Evolutionary conservation across 2,797 vertebrate genomes (phyloP).

Genomic region (Hypotaenidia philippensis): DNA sequence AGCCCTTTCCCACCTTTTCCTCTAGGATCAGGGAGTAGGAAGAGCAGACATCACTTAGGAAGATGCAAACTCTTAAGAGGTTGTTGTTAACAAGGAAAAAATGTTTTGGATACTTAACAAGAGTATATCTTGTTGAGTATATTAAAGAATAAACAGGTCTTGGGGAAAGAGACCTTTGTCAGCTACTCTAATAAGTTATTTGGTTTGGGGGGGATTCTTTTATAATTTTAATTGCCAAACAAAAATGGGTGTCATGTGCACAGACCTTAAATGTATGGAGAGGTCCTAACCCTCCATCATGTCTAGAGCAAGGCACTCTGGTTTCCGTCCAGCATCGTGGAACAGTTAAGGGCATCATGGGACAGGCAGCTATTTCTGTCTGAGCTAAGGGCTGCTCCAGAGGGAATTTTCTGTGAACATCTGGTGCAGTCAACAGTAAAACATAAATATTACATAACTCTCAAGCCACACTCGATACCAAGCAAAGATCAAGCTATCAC

Average conservation of each 20-base stretch:
- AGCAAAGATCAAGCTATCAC: not conserved
- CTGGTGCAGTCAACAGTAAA: slow-evolving; percentile 47
- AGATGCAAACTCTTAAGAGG: not conserved
- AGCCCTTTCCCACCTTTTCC: not conserved
- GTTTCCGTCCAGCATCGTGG: not conserved
- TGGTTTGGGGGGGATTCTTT: too few species aligned
- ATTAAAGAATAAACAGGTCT: not conserved
- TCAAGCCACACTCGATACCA: accelerated
- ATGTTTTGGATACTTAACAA: not conserved
- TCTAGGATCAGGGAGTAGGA: not conserved
- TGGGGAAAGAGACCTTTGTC: not conserved
- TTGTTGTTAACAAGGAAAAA: not conserved
- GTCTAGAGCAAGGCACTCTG: not conserved
- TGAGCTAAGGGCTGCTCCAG: slow-evolving; percentile 42
- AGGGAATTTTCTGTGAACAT: slow-evolving; percentile 48
- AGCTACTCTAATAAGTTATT: not conserved
- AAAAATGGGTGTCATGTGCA: accelerated
- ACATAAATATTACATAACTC: slow-evolving; percentile 58
- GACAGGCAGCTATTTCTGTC: slow-evolving; percentile 46
- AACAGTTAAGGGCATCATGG: not conserved
- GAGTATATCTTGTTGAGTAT: not conserved
- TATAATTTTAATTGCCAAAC: not conserved
- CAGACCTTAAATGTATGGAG: accelerated
- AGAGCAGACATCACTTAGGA: not conserved
- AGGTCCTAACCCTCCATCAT: not conserved